Evolutionary conservation across 1,140 invertebrate species (phyloP), one percentile per base, ranked within the genome.

Genomic region (Drosophila oshimai): DNA sequence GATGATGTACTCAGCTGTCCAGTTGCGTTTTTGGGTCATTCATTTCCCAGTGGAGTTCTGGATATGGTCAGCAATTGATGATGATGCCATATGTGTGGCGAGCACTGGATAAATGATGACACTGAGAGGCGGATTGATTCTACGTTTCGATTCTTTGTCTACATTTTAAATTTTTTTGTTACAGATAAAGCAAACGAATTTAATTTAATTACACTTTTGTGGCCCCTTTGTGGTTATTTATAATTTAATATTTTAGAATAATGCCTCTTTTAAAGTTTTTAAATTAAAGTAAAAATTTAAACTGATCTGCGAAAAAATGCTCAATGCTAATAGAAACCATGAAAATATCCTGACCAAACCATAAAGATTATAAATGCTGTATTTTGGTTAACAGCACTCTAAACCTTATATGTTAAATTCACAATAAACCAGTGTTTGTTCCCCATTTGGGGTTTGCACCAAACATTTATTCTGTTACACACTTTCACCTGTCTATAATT

Each of bases 1-100:
- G 44, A 60, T 71, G 68, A 62, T 53, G 55, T 49, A 47, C 42
- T 33, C 70, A 62, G 18, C 41, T 53, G 69, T 72, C 68, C 57
- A 37, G 28, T 20, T 65, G 42, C 60, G n/a, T 50, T 65, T 41
- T 39, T 50, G 61, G 61, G 58, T 65, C 61, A 64, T 61, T 26
- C 39, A 37, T 61, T 46, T 22, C 10, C 39, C 37, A 4, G 58
- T 7, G 17, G 22, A 34, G 54, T 9, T 15, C 20, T 12, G 37
- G 20, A 17, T 61, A 26, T 41, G 20, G 37, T 33, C 26, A 60
- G 45, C 58, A 62, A 62, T 62, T 60, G 54, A 62, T 62, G 54
- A 62, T 62, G 58, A 61, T 20, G 6, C 54, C 58, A 54, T 29
- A 60, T 62, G 28, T 39, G 49, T 24, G 54, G 29, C 29, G n/a